Evolutionary conservation across 2,888 invertebrate species (phyloP).

Genomic region (Cordilura impudica): DNA sequence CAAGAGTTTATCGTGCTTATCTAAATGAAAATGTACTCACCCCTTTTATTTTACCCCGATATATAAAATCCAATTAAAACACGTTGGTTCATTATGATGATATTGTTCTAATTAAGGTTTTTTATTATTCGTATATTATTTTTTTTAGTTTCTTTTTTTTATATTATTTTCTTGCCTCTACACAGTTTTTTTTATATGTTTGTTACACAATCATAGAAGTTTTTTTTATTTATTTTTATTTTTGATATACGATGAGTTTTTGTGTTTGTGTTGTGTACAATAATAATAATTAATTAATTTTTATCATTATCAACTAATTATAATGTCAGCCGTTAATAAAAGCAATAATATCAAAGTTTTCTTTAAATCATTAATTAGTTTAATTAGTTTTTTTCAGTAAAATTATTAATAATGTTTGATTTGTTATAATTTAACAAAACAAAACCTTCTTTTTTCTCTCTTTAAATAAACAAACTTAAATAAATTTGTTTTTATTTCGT

Average conservation of each 20-base stretch:
- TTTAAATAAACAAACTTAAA: constrained; percentile 7
- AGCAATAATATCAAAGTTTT: constrained; percentile 4
- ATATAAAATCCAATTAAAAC: neutral
- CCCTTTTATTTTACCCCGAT: too few species aligned
- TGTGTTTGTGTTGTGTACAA: constrained; percentile 19
- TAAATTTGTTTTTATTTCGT: neutral
- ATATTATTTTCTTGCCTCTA: constrained; percentile 7
- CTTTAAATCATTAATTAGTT: neutral
- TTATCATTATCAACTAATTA: constrained; percentile 38
- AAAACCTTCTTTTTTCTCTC: too few species aligned
- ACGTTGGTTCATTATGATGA: constrained; percentile 17
- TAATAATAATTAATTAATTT: constrained; percentile 33
- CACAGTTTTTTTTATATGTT: constrained; percentile 19
- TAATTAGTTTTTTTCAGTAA: constrained; percentile 19
- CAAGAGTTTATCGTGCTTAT: too few species aligned
- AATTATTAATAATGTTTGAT: constrained; percentile 44
- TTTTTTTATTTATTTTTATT: constrained; percentile 16
- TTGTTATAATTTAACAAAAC: neutral
- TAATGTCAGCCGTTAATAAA: constrained; percentile 27
- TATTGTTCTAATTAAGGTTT: constrained; percentile 27
- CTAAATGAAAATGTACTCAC: too few species aligned
- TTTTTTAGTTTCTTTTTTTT: constrained; percentile 1
- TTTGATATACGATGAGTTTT: constrained; percentile 33
- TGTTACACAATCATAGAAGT: constrained; percentile 25
- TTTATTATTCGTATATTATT: constrained; percentile 21